phyloP scores from a whole-genome alignment of 2,113 vertebrate species.

The Pollachius pollachius region DNA sequence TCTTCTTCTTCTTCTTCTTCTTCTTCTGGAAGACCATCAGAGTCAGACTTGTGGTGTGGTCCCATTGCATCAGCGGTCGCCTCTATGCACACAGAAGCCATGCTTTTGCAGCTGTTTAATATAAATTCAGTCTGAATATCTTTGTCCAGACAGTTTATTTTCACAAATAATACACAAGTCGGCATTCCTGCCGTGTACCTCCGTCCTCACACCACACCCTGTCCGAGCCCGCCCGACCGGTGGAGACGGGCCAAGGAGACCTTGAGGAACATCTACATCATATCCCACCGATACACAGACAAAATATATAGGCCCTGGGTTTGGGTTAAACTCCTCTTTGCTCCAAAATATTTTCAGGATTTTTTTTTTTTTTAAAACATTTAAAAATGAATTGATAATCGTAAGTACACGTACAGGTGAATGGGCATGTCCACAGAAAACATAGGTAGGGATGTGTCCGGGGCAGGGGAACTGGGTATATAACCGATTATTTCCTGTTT shows the following conservation, averaged over 20 bases:
- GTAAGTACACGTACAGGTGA: conserved; percentile 63
- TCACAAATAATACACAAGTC: conserved; percentile 96
- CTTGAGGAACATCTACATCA: too few species aligned
- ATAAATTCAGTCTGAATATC: conserved; percentile 94
- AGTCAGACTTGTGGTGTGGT: conserved; percentile 76
- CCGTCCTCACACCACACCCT: conserved; percentile 39
- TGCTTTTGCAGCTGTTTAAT: conserved; percentile 97
- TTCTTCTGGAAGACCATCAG: conserved; percentile 30
- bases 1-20: too few species aligned
- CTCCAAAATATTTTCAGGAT: conserved; percentile 30
- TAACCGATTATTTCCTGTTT: conserved; percentile 47
- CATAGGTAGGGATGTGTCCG: conserved; percentile 56
- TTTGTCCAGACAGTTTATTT: conserved; percentile 95
- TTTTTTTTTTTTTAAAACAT: too few species aligned
- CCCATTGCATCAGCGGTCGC: conserved; percentile 67
- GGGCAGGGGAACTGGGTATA: conserved; percentile 33
- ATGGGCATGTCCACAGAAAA: conserved; percentile 62
- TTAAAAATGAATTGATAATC: conserved; percentile 66
- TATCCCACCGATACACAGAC: too few species aligned
- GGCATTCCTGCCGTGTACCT: conserved; percentile 81
- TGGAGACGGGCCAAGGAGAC: conserved; percentile 12
- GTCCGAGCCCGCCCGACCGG: conserved; percentile 70
- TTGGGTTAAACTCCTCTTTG: too few species aligned
- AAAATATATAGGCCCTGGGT: too few species aligned
- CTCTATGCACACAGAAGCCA: conserved; percentile 77